Conservation (phyloP, 2,888 invertebrate species). For the Tetheella fluctuosa region DNA sequence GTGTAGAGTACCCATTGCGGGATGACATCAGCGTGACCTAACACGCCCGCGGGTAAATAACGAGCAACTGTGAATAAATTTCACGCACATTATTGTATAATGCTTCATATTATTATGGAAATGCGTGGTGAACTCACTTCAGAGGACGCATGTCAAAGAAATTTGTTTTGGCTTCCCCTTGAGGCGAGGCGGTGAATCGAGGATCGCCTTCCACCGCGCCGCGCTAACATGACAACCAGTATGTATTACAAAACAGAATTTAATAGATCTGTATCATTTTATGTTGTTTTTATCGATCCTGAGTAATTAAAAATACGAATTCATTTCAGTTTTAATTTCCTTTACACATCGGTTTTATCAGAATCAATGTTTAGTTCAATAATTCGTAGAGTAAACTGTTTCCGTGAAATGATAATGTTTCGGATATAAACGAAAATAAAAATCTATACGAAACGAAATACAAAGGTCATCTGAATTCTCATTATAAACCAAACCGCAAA, state of each 20-base stretch:
- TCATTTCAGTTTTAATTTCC: not conserved
- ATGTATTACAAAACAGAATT: too few species aligned
- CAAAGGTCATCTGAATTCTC: not conserved
- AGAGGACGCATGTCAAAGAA: slow-evolving; percentile 33
- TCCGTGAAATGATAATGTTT: not conserved
- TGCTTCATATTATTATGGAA: slow-evolving; percentile 47
- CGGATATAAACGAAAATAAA: not conserved
- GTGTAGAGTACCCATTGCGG: slow-evolving; percentile 12
- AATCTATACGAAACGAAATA: not conserved
- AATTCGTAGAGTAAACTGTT: not conserved
- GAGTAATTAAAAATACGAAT: not conserved
- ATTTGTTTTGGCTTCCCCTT: slow-evolving; percentile 48
- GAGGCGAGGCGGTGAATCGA: slow-evolving; percentile 39
- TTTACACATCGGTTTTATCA: not conserved
- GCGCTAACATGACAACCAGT: not conserved
- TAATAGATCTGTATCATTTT: too few species aligned
- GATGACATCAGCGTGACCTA: slow-evolving; percentile 35
- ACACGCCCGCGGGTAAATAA: slow-evolving; percentile 40
- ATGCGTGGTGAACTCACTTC: slow-evolving; percentile 43
- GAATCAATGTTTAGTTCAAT: not conserved
- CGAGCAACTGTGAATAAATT: slow-evolving; percentile 55
- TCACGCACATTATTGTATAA: slow-evolving; percentile 45
- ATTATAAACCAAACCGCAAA: not conserved
- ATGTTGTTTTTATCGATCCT: too few species aligned
- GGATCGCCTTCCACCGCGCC: slow-evolving; percentile 7